Base-by-base conservation (phyloP, 1,140 invertebrate genomes). In the Vanessa atalanta region DNA sequence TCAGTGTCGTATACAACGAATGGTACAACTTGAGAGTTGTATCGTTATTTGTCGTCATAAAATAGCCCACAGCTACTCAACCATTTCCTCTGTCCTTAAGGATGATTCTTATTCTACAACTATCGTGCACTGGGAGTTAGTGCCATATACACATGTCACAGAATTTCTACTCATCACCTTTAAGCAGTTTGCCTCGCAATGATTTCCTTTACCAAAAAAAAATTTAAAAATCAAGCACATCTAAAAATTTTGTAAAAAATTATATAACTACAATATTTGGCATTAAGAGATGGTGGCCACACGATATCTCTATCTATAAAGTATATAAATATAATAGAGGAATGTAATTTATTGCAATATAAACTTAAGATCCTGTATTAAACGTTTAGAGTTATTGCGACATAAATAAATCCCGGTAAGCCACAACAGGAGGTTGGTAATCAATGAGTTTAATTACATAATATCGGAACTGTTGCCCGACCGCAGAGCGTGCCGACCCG, bases 361-460 rank as follows among this genome's bases (percentile, higher is more conserved):
- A 9, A 53, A 53, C 5, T 9, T 16, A 8, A 16, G 50, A n/a
- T 51, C 12, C 15, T 51, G 50, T 51, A 16, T 51, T 48, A 48
- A 15, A 15, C 50, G 50, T 15, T 51, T 15, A 51, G 15, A 14
- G 2, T 26, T 23, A 57, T 57, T 57, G 23, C 55, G 20, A 26
- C 4, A 26, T 73, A 82, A 82, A 79, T 81, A 83, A 53, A 48
- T 75, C 79, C 82, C 75, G 81, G 83, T 77, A 26, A 70, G 82
- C 83, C 84, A 72, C 83, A 83, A 83, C 65, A 75, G 73, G 60
- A 75, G 37, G 70, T 75, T 15, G 14, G 14, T n/a, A 53, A n/a
- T 67, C 70, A 81, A 75, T 80, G 76, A 79, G 84, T 87, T 82
- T 84, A 87, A 87, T 87, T 84, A 81, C 74, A 69, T 79, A 72